These are phyloP conservation scores for Phymorhynchus buccinoides DNA, from an alignment of 1,140 invertebrate genomes.

Conservation along the genomic window DNA sequence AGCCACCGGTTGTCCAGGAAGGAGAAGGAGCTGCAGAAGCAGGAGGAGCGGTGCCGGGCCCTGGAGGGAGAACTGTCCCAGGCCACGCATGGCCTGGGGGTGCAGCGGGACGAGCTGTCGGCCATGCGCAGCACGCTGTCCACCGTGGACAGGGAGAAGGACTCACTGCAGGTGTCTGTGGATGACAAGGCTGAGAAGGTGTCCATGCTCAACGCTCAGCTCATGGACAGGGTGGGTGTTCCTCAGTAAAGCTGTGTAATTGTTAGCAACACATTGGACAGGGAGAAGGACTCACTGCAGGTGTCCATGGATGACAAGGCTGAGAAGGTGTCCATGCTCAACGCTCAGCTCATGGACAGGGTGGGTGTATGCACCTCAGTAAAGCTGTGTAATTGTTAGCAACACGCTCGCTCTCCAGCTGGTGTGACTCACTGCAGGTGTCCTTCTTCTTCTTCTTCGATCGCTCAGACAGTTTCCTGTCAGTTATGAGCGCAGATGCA, in stretches of 20 bases:
- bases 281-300: slow-evolving; percentile 72
- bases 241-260: no score
- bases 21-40: slow-evolving; percentile 63
- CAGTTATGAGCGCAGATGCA: no score
- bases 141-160: slow-evolving; percentile 71
- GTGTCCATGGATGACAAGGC: slow-evolving; percentile 71
- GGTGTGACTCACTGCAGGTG: no score
- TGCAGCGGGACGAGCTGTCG: slow-evolving; percentile 63
- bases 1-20: slow-evolving; percentile 60
- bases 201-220: slow-evolving; percentile 61
- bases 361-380: no score
- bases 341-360: slow-evolving; percentile 64
- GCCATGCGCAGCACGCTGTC: slow-evolving; percentile 64
- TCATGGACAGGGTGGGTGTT: slow-evolving; percentile 64
- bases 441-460: no score
- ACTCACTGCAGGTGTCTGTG: slow-evolving; percentile 68
- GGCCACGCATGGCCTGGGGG: slow-evolving; percentile 50
- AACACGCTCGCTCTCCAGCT: no score
- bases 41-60: slow-evolving; percentile 55
- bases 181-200: slow-evolving; percentile 72
- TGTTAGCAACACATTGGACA: slow-evolving; percentile 67
- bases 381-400: no score
- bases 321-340: slow-evolving; percentile 64
- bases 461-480: no score
- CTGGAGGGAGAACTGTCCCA: slow-evolving; percentile 67